Evolutionary conservation across 2,888 invertebrate species (phyloP).

Genomic region (Melangyna quadrimaculata): DNA sequence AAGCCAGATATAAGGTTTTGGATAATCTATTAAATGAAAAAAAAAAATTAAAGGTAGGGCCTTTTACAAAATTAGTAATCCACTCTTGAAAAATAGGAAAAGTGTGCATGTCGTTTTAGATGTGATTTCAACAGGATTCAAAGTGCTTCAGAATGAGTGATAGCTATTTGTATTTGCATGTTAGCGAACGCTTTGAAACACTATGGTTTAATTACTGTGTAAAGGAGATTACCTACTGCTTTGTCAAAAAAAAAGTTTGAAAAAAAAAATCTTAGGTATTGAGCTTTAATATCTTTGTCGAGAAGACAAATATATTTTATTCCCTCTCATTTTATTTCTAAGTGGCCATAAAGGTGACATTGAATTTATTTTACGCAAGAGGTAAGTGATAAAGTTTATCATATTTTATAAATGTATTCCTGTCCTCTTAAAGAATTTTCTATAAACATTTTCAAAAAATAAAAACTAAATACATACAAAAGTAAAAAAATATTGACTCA

Average conservation of each 20-base stretch:
- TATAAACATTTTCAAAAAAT: too few relatives aligned
- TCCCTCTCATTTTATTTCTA: not conserved
- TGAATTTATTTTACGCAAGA: not conserved
- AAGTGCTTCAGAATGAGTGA: not conserved
- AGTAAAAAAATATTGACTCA: too few relatives aligned
- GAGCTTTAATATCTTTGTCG: not conserved
- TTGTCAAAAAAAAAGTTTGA: too few relatives aligned
- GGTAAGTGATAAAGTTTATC: too few relatives aligned
- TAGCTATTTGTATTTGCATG: not conserved
- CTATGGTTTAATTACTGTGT: not conserved
- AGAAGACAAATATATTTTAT: not conserved
- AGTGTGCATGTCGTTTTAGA: not conserved
- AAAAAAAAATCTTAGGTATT: not conserved
- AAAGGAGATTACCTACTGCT: not conserved
- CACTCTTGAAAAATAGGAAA: not conserved
- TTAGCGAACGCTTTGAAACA: not conserved
- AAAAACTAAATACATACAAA: too few relatives aligned
- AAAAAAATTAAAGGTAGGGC: not conserved
- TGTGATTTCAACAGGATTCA: not conserved
- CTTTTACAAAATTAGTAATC: not conserved
- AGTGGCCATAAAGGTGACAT: not conserved
- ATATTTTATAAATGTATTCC: too few relatives aligned
- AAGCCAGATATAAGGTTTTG: too few relatives aligned
- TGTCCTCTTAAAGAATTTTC: too few relatives aligned
- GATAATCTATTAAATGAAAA: too few relatives aligned